Percentiles rank a stretch among this genome's conserved stretches.
phyloP scores from a whole-genome alignment of 1,140 invertebrate genomes.

The Oppia nitens region DNA sequence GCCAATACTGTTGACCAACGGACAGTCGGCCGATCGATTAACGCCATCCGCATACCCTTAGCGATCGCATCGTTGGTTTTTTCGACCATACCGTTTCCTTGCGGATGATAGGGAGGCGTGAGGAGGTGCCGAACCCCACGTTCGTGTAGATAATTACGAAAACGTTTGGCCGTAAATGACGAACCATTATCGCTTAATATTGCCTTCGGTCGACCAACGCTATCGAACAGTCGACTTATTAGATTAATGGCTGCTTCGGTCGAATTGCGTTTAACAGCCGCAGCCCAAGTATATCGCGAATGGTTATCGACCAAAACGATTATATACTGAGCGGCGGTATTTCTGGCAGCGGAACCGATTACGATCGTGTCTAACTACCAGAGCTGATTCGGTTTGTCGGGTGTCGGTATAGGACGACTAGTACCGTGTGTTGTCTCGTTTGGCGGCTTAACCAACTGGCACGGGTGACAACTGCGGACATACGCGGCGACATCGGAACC shows the following conservation, averaged over 20 bases:
- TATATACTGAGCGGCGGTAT: not conserved
- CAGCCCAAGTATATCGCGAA: constrained; percentile 2
- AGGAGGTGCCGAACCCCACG: not conserved
- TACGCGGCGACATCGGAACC: not conserved
- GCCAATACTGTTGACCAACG: not conserved
- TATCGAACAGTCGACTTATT: not conserved
- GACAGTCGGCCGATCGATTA: not conserved
- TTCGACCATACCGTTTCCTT: not conserved
- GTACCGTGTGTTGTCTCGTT: not conserved
- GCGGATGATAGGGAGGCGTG: not conserved
- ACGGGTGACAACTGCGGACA: constrained; percentile 1
- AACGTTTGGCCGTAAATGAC: not conserved
- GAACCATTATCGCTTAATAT: not conserved
- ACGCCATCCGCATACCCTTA: not conserved
- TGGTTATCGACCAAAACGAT: not conserved
- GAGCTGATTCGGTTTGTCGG: not conserved
- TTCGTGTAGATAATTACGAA: not conserved
- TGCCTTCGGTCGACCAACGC: not conserved
- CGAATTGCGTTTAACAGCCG: not conserved
- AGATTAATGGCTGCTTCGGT: not conserved
- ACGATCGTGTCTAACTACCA: not conserved
- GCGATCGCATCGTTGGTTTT: not conserved
- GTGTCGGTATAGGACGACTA: not conserved
- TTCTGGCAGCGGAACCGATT: not conserved
- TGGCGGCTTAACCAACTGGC: constrained; percentile 2